phyloP scores from a whole-genome alignment of 2,113 vertebrate genomes.

The Laticauda laticaudata region DNA sequence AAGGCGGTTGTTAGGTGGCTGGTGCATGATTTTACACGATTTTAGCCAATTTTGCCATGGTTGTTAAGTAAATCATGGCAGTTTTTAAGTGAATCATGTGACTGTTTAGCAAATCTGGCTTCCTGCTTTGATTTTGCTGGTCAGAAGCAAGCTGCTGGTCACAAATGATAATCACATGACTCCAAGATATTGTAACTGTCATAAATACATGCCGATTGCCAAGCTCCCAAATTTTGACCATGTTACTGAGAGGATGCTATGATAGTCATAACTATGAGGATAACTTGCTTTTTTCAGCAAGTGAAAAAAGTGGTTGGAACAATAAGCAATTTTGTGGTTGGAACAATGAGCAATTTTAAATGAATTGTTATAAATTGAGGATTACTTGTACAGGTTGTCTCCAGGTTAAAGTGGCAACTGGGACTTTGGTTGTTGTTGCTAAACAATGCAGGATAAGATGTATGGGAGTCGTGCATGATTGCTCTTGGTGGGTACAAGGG shows the following conservation, averaged over 20 bases:
- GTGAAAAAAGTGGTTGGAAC: too few relatives aligned
- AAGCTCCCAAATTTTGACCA: neutral
- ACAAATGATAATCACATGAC: neutral
- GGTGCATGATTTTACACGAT: neutral
- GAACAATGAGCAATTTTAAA: neutral
- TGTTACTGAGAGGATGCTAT: neutral
- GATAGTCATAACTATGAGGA: neutral
- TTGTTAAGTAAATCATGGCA: neutral
- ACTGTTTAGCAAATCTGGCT: neutral
- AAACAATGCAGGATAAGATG: neutral
- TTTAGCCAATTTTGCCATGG: neutral
- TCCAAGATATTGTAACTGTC: neutral
- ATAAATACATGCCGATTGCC: neutral
- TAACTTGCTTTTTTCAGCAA: neutral
- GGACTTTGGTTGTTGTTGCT: neutral
- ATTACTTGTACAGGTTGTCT: neutral
- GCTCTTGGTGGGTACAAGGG: neutral
- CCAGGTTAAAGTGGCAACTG: neutral
- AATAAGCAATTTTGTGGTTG: neutral
- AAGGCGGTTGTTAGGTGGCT: neutral
- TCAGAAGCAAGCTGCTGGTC: neutral
- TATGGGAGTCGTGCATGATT: neutral
- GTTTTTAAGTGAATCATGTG: neutral
- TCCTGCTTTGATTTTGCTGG: neutral
- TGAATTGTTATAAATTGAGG: neutral